Conservation (phyloP, 1,140 invertebrate genomes). For the Cherax quadricarinatus region DNA sequence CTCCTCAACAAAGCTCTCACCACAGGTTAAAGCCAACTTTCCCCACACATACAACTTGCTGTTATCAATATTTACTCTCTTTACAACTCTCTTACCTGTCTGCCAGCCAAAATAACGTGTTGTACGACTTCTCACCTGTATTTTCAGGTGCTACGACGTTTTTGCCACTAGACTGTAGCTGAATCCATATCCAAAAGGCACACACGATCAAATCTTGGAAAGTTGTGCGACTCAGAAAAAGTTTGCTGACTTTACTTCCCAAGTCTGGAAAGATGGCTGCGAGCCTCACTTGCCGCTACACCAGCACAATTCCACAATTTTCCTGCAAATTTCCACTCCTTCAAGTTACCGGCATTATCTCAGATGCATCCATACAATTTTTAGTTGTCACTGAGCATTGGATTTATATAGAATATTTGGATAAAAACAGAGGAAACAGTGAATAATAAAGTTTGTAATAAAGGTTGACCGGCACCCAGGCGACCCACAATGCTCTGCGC, state of each 20-base stretch:
- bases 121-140: conserved; percentile 36
- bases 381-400: not conserved
- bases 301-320: conserved; percentile 15
- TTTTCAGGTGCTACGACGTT: conserved; percentile 47
- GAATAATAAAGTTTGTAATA: conserved; percentile 63
- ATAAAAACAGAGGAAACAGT: conserved; percentile 19
- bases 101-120: conserved; percentile 31
- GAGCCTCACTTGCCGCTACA: conserved; percentile 43
- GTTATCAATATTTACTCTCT: conserved; percentile 67
- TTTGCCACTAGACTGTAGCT: conserved; percentile 54
- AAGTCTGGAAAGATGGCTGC: conserved; percentile 70
- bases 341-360: not conserved
- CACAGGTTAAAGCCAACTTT: conserved; percentile 48
- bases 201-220: conserved; percentile 71
- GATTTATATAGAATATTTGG: not conserved
- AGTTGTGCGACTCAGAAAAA: conserved; percentile 70
- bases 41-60: conserved; percentile 62
- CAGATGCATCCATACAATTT: not conserved
- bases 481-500: conserved; percentile 50
- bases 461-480: conserved; percentile 46
- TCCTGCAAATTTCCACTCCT: conserved; percentile 1
- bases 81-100: conserved; percentile 60
- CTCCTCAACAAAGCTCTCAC: conserved; percentile 1
- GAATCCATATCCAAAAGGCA: conserved; percentile 65
- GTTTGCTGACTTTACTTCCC: conserved; percentile 70